Evolutionary conservation across 2,888 invertebrate genomes (phyloP).

Genomic region (Himalopsyche japonica): DNA sequence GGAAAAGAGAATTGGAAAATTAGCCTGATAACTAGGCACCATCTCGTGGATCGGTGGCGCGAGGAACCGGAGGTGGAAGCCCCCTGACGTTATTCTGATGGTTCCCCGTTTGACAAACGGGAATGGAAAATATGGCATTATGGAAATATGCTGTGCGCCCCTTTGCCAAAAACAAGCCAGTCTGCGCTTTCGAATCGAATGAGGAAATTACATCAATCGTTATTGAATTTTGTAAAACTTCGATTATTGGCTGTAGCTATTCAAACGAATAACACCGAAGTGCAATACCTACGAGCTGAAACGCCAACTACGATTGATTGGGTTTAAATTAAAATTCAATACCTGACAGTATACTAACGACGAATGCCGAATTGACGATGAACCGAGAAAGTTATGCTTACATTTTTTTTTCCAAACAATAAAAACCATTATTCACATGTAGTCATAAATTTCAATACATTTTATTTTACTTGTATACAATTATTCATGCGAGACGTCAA

Average conservation of each 20-base stretch:
- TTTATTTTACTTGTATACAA: too few species aligned
- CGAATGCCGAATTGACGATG: too few species aligned
- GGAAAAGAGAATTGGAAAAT: slow-evolving; percentile 40
- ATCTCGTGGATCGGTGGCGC: background rate
- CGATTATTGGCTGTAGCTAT: background rate
- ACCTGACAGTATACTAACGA: too few species aligned
- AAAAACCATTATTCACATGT: too few species aligned
- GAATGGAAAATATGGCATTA: background rate
- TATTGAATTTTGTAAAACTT: background rate
- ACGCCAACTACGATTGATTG: too few species aligned
- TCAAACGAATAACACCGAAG: background rate
- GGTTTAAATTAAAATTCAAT: too few species aligned
- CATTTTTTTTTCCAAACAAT: too few species aligned
- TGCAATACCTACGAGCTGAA: background rate
- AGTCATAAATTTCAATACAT: too few species aligned
- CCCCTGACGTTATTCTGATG: slow-evolving; percentile 6
- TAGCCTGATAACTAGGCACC: slow-evolving; percentile 34
- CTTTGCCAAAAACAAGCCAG: background rate
- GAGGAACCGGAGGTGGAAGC: slow-evolving; percentile 23
- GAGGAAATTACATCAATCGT: slow-evolving; percentile 13
- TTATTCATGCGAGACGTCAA: too few species aligned
- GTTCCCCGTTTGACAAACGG: background rate
- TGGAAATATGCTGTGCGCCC: background rate
- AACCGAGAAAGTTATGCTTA: too few species aligned
- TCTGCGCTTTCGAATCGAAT: background rate